phyloP scores from a whole-genome alignment of 2,888 invertebrate genomes.

The Thereva nobilitata region DNA sequence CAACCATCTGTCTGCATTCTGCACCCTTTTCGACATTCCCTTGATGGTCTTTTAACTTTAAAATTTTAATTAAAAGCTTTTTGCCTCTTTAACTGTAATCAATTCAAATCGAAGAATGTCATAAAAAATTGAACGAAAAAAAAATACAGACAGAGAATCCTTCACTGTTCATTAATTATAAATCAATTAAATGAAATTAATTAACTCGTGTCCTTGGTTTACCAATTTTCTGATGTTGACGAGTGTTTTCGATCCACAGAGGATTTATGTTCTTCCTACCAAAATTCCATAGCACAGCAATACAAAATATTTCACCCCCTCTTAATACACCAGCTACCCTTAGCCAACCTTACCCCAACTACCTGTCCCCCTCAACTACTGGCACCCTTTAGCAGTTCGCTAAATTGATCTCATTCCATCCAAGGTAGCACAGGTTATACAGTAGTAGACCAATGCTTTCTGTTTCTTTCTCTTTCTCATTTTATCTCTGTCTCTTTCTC shows the following conservation, averaged over 20 bases:
- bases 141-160: slow-evolving; percentile 17
- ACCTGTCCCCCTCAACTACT: not conserved
- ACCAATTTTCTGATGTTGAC: slow-evolving; percentile 36
- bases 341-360: not conserved
- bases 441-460: too few species aligned
- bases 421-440: not conserved
- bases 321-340: too few species aligned
- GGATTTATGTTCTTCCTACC: slow-evolving; percentile 31
- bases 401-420: slow-evolving; percentile 14
- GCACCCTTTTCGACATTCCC: too few species aligned
- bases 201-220: slow-evolving; percentile 35
- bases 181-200: slow-evolving; percentile 35
- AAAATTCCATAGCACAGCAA: slow-evolving; percentile 24
- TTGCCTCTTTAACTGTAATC: not conserved
- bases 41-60: too few species aligned
- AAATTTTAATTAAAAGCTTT: not conserved
- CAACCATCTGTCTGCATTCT: too few species aligned
- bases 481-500: too few species aligned
- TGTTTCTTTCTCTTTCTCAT: too few species aligned
- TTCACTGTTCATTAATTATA: slow-evolving; percentile 33
- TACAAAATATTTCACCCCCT: not conserved
- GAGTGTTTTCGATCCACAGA: slow-evolving; percentile 34
- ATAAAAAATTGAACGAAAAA: not conserved
- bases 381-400: not conserved
- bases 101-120: too few species aligned